These are phyloP conservation scores for Drosophila maculinotata DNA, from an alignment of 2,888 invertebrate genomes.

Conservation along the genomic window DNA sequence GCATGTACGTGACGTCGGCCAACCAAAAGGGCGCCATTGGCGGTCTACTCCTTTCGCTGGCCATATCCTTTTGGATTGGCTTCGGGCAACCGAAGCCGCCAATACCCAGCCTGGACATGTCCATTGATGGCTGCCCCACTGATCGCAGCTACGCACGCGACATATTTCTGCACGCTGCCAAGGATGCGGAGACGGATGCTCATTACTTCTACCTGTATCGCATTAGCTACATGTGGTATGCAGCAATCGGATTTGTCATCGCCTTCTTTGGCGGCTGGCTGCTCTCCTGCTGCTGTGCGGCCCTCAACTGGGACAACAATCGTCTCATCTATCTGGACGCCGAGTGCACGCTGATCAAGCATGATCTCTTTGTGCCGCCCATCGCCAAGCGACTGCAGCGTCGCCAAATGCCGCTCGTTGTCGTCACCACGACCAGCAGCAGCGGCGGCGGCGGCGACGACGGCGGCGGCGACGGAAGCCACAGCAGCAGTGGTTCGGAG, in stretches of 20 bases:
- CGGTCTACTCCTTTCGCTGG: conserved; percentile 88
- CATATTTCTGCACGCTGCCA: conserved; percentile 32
- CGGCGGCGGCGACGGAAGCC: conserved; percentile 9
- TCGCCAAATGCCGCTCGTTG: conserved; percentile 78
- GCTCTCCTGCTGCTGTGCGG: conserved; percentile 85
- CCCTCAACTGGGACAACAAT: conserved; percentile 82
- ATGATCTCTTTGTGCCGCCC: conserved; percentile 87
- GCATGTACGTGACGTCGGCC: conserved; percentile 91
- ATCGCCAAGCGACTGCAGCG: conserved; percentile 85
- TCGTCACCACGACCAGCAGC: conserved; percentile 78
- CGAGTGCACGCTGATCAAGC: conserved; percentile 85
- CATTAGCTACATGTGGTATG: conserved; percentile 91
- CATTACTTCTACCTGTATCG: conserved; percentile 83
- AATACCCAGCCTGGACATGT: conserved; percentile 86
- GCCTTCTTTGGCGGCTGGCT: conserved; percentile 86
- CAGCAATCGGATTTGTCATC: conserved; percentile 86
- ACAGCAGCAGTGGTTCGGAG: conserved; percentile 19
- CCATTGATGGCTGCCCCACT: conserved; percentile 87
- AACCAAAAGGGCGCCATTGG: conserved; percentile 90
- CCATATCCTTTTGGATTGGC: conserved; percentile 92
- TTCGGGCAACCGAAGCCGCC: conserved; percentile 92
- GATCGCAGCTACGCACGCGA: conserved; percentile 50
- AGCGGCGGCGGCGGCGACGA: conserved; percentile 9
- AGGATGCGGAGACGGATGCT: conserved; percentile 18
- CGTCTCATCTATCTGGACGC: conserved; percentile 76